phyloP scores from a whole-genome alignment of 2,797 vertebrate species.

The Rallus crepitans region DNA sequence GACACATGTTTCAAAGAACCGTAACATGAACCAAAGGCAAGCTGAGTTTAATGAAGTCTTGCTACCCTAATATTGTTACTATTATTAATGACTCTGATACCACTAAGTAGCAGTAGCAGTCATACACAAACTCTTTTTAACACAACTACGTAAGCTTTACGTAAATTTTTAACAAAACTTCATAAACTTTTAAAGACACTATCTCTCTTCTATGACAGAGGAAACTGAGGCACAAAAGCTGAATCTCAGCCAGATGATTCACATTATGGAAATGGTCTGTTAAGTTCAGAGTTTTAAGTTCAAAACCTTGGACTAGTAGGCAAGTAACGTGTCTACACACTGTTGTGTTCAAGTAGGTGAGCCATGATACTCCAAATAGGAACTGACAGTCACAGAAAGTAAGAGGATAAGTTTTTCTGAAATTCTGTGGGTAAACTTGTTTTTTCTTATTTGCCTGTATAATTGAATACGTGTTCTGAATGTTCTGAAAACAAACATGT shows the following conservation, averaged over 20 bases:
- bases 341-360: background rate
- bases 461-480: background rate
- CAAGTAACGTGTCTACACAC: background rate
- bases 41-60: background rate
- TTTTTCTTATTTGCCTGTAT: background rate
- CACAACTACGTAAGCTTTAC: background rate
- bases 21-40: background rate
- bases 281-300: background rate
- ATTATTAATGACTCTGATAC: background rate
- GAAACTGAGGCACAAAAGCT: background rate
- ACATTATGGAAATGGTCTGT: background rate
- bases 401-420: background rate
- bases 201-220: background rate
- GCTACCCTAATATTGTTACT: background rate
- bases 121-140: background rate
- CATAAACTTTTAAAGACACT: background rate
- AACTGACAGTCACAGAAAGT: background rate
- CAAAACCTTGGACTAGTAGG: background rate
- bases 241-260: background rate
- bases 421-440: background rate
- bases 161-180: background rate
- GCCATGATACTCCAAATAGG: background rate
- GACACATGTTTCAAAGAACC: background rate
- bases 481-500: background rate
- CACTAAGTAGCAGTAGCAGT: background rate